Percentiles rank a stretch among this genome's conserved stretches.
Evolutionary conservation across 2,888 invertebrate genomes (phyloP).

Genomic region (Hesperia comma): DNA sequence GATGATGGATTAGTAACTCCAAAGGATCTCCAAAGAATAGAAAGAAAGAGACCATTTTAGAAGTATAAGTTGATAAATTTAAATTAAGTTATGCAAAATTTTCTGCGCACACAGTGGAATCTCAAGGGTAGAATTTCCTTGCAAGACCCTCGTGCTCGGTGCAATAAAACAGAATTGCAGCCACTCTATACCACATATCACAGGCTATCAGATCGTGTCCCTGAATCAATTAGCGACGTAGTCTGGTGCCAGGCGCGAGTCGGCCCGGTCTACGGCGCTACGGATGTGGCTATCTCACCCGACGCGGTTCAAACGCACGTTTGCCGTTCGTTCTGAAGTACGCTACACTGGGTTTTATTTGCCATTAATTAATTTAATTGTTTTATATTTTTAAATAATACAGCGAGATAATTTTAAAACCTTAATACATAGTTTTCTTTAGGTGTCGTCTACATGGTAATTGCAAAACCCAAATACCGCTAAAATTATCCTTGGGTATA

Average conservation of each 20-base stretch:
- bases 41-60: no score
- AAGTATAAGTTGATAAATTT: no score
- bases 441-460: no score
- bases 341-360: background rate
- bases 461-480: no score
- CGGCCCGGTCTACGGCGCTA: background rate
- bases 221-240: constrained; percentile 23
- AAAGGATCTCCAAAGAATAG: no score
- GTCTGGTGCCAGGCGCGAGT: constrained; percentile 24
- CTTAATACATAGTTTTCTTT: no score
- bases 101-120: background rate
- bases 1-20: no score
- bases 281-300: constrained; percentile 75
- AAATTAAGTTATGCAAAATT: no score
- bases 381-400: no score
- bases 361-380: no score
- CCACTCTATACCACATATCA: constrained; percentile 6
- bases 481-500: no score
- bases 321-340: constrained; percentile 10
- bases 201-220: constrained; percentile 5
- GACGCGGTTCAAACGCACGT: constrained; percentile 67
- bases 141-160: background rate
- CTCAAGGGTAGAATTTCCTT: background rate
- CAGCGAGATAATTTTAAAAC: no score
- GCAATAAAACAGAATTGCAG: constrained; percentile 12